Evolutionary conservation across 2,797 vertebrate genomes (phyloP), one percentile per base, ranked within the genome.

Genomic region (Liasis olivaceus): DNA sequence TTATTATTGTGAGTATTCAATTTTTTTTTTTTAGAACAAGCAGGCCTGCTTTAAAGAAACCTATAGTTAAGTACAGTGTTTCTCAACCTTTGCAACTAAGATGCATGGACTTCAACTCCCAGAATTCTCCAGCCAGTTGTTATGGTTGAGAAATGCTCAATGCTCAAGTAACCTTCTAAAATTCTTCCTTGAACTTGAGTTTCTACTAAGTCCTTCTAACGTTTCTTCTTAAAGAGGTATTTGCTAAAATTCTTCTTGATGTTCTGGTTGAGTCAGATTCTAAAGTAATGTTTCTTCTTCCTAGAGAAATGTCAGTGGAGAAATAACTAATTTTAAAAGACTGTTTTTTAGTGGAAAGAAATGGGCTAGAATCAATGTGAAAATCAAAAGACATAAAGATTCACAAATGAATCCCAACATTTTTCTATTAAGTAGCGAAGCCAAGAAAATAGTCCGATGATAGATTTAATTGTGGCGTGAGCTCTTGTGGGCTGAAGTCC

Each of bases 131-230:
- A 60, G 20, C 59, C 31, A 47, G 36, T 81, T 81, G 9, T 81
- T 81, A 81, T 47, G 72, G 22, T 47, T 47, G 72, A 81, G 36
- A 81, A 47, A 24, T 81, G 20, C 42, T 81, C 62, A 12, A 24
- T 81, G 20, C 42, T 81, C 66, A 0, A 87, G 14, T 14, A 59
- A 64, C 89, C 1, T 17, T 69, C 47, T 15, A 1, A 54, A 94
- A 86, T 89, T 94, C 54, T 81, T 0, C 85, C 93, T 3, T 0
- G 89, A 90, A 85, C 58, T 36, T 54, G 84, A 20, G 8, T 77
- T 36, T 77, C 20, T 77, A 31, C 56, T 93, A 93, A 47, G 51
- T 42, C 90, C 56, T 81, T n/a, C 11, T 85, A 62, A 91, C 90
- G 88, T 8, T 42, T 42, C 89, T 54, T 59, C 24, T 87, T 56